Evolutionary conservation across 1,140 invertebrate genomes (phyloP).

Genomic region (Rhyacophila brunnea): DNA sequence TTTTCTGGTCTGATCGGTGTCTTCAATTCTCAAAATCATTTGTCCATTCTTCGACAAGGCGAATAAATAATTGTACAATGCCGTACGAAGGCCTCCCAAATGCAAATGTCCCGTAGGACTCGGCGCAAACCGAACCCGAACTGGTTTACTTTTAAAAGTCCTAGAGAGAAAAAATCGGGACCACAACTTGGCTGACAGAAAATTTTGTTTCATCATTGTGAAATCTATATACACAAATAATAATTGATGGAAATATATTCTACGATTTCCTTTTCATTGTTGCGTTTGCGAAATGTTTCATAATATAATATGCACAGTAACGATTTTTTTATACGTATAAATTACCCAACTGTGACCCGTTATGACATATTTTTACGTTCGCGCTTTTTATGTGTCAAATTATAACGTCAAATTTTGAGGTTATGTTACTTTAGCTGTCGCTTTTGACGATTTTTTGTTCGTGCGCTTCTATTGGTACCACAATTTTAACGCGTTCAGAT

Average conservation of each 20-base stretch:
- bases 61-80: conserved; percentile 95
- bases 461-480: conserved; percentile 14
- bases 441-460: conserved; percentile 8
- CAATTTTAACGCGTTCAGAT: conserved; percentile 27
- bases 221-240: no score
- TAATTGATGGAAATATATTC: no score
- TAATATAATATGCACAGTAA: no score
- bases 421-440: conserved; percentile 21
- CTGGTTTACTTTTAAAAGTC: conserved; percentile 33
- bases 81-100: conserved; percentile 91
- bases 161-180: not conserved
- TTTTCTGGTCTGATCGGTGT: conserved; percentile 88
- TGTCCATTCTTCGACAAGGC: conserved; percentile 75
- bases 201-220: conserved; percentile 5
- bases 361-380: no score
- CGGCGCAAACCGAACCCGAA: conserved; percentile 84
- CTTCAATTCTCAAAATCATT: conserved; percentile 94
- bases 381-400: no score
- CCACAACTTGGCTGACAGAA: not conserved
- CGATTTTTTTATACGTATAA: no score
- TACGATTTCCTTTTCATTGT: no score
- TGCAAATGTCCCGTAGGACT: conserved; percentile 88
- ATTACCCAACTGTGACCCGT: no score
- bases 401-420: conserved; percentile 14
- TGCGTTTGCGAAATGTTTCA: no score